Evolutionary conservation across 2,797 vertebrate species (phyloP), one percentile per base, ranked within the genome.

Genomic region (Cirrhinus molitorella): DNA sequence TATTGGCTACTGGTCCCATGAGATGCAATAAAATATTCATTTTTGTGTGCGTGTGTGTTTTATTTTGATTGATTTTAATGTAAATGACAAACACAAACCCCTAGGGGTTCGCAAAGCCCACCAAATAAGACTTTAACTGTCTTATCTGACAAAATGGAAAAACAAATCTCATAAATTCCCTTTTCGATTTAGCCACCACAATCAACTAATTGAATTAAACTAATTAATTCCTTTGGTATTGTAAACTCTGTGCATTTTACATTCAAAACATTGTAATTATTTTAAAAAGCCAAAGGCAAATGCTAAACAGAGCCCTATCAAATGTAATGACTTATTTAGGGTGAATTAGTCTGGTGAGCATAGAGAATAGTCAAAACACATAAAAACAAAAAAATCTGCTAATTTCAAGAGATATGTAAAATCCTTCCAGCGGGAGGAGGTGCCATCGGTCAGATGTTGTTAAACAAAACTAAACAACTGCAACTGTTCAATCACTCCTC

Each of bases 381-480:
- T n/a, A n/a, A n/a, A n/a, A n/a, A n/a, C n/a, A n/a, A n/a, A n/a
- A n/a, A n/a, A n/a, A n/a, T n/a, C n/a, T n/a, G 31, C 31, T 34
- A 34, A 34, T 34, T 34, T 34, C 31, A 34, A 4, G 31, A 4
- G 31, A 53, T 57, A 49, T 49, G 51, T 74, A 31, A 79, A 88
- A 81, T 61, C 55, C 11, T 47, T 63, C 61, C 28, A 59, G 63
- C 57, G 71, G 47, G 83, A 80, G 8, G 12, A 59, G 7, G 12
- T 47, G 37, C 19, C 53, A 59, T n/a, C 3, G 5, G 21, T 63
- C 53, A 70, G 37, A 55, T 65, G 71, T 57, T 83, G 51, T 81
- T 63, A 28, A 79, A 61, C 55, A 61, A 78, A 78, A 65, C 23
- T 53, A 47, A 78, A 83, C 37, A 71, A 59, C 68, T 53, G 12